A percentile compares a stretch with the other conserved stretches of the same genome.
Evolutionary conservation across 2,797 vertebrate species (phyloP).

Genomic region (Anisognathus igniventris): DNA sequence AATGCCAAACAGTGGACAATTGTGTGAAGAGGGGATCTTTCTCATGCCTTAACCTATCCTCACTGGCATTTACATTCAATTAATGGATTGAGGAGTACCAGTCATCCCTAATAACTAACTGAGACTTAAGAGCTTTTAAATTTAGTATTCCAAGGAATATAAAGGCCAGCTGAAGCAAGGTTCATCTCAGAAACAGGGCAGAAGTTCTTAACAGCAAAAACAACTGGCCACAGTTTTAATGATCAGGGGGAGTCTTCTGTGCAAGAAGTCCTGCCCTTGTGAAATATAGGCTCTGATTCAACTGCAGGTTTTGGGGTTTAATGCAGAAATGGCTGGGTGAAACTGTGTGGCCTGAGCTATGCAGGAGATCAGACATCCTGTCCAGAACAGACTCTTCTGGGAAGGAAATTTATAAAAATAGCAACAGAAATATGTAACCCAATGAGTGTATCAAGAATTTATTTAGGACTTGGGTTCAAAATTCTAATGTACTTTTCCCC

Average conservation of each 20-base stretch:
- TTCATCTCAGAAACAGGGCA: background rate
- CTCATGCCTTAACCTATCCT: background rate
- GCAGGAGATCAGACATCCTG: background rate
- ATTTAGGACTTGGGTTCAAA: constrained; percentile 19
- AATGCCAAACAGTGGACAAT: background rate
- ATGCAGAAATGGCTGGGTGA: background rate
- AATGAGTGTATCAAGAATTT: background rate
- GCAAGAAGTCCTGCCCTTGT: background rate
- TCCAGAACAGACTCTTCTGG: background rate
- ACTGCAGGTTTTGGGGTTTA: background rate
- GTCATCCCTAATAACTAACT: background rate
- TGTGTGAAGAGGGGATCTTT: background rate
- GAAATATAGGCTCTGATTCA: background rate
- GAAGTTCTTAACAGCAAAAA: background rate
- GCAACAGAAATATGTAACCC: background rate
- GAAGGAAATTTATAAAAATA: constrained; percentile 8
- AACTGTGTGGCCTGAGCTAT: background rate
- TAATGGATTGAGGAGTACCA: background rate
- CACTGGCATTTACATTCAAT: background rate
- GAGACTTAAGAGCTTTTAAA: background rate
- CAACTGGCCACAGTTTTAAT: background rate
- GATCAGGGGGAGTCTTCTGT: background rate
- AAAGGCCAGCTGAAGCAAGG: background rate
- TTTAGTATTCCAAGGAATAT: background rate
- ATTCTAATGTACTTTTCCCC: background rate